These are phyloP conservation scores for Spizaetus ornatus DNA, from an alignment of 2,113 vertebrate species.

Conservation along the genomic window DNA sequence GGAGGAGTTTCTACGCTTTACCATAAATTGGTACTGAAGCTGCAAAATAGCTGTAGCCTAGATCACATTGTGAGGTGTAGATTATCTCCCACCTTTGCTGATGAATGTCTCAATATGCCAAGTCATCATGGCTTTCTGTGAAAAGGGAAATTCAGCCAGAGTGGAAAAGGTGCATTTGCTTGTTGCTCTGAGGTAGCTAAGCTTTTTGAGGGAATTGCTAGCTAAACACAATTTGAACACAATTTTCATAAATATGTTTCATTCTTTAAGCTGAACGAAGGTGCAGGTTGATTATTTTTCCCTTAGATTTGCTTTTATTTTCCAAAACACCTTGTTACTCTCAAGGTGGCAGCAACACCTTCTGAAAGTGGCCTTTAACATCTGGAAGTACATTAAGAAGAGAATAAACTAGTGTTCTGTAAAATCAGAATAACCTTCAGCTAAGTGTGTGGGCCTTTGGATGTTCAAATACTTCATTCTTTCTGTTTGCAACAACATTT, in stretches of 20 bases:
- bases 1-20: neutral
- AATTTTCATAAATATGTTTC: neutral
- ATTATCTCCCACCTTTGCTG: neutral
- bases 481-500: neutral
- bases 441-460: neutral
- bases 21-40: neutral
- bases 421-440: neutral
- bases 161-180: neutral
- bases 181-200: neutral
- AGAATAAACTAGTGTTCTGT: neutral
- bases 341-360: neutral
- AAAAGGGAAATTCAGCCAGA: neutral
- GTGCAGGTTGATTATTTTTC: neutral
- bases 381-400: neutral
- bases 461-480: neutral
- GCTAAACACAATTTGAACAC: neutral
- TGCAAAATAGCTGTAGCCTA: neutral
- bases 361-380: neutral
- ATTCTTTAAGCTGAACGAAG: neutral
- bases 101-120: neutral
- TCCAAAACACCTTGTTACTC: neutral
- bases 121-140: neutral
- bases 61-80: neutral
- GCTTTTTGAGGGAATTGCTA: neutral
- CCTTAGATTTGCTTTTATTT: neutral